phyloP scores from a whole-genome alignment of 2,888 invertebrate species.

The Polia nebulosa region DNA sequence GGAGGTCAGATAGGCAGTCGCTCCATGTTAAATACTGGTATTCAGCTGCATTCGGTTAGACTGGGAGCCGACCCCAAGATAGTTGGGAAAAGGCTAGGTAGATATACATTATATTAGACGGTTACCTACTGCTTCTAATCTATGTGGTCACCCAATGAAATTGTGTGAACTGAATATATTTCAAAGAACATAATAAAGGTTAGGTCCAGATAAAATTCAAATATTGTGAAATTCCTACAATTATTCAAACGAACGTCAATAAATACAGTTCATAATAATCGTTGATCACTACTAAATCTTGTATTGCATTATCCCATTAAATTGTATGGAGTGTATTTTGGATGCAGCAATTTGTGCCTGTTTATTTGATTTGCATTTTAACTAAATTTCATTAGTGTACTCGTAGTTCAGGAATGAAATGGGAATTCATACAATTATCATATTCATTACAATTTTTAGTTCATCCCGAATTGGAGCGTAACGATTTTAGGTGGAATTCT shows the following conservation, averaged over 20 bases:
- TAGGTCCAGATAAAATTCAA: background rate
- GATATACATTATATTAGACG: too few species aligned
- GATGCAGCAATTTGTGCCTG: slow-evolving; percentile 25
- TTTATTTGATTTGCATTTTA: slow-evolving; percentile 45
- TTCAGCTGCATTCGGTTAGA: too few species aligned
- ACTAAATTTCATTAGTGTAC: slow-evolving; percentile 18
- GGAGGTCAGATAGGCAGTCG: too few species aligned
- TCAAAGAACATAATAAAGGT: background rate
- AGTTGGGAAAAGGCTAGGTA: too few species aligned
- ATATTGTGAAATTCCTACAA: background rate
- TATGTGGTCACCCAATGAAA: background rate
- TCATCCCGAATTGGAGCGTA: background rate
- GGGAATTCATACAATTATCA: slow-evolving; percentile 8
- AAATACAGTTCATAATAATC: slow-evolving; percentile 2
- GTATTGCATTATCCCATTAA: slow-evolving; percentile 10
- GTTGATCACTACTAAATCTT: slow-evolving; percentile 16
- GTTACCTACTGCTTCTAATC: background rate
- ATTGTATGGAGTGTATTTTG: slow-evolving; percentile 18
- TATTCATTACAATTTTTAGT: slow-evolving; percentile 4
- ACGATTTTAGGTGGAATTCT: too few species aligned
- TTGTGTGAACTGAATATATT: background rate
- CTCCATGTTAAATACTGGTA: too few species aligned
- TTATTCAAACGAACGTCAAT: background rate
- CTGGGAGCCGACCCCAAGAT: too few species aligned
- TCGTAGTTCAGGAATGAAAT: slow-evolving; percentile 1